These are phyloP conservation scores for Lasioglossum malachurum DNA, from an alignment of 2,888 invertebrate species.

Conservation along the genomic window DNA sequence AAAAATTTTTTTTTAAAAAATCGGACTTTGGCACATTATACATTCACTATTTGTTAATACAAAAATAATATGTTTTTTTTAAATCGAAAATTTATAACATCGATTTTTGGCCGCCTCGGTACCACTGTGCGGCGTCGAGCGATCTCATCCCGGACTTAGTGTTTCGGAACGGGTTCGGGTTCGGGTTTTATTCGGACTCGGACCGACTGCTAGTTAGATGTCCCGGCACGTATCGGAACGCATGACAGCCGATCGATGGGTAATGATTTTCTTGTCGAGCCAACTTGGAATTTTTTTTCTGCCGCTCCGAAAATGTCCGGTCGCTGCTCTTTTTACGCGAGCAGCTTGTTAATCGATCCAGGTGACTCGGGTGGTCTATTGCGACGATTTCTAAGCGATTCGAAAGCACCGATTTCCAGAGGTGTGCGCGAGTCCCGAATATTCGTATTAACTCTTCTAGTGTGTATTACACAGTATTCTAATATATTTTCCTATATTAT, in stretches of 20 bases:
- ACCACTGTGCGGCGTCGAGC: too few species aligned
- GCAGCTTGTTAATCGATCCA: neutral
- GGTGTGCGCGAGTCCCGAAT: too few species aligned
- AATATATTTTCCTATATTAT: too few species aligned
- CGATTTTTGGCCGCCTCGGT: too few species aligned
- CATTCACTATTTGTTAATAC: too few species aligned
- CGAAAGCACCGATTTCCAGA: neutral
- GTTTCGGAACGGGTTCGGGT: neutral
- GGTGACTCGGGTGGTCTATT: neutral
- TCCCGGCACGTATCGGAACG: neutral
- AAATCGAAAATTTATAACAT: too few species aligned
- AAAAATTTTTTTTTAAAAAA: too few species aligned
- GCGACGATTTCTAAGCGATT: neutral
- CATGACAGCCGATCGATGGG: neutral
- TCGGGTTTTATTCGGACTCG: too few species aligned
- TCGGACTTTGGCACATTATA: too few species aligned
- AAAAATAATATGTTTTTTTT: too few species aligned
- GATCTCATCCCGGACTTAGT: neutral
- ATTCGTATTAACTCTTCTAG: too few species aligned
- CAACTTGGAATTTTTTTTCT: neutral
- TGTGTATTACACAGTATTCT: too few species aligned
- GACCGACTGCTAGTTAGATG: neutral
- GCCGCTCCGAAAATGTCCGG: neutral
- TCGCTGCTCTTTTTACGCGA: neutral
- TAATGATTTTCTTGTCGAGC: neutral